Evolutionary conservation across 2,888 invertebrate genomes (phyloP).

Genomic region (Agapetus fuscipes): DNA sequence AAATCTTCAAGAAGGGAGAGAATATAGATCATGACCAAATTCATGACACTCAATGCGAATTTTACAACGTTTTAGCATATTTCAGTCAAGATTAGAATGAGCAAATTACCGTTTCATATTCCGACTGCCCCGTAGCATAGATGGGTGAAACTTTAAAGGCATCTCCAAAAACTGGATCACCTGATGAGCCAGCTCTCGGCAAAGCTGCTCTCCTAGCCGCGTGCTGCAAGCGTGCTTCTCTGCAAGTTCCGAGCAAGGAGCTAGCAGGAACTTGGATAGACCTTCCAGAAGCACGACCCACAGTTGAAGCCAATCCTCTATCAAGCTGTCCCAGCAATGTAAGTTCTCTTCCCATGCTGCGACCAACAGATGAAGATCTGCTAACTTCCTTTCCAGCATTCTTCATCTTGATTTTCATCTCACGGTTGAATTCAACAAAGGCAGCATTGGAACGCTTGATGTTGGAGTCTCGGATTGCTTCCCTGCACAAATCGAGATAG

Average conservation of each 20-base stretch:
- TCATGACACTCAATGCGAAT: too few species aligned
- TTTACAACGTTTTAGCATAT: too few species aligned
- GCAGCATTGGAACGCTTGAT: constrained; percentile 14
- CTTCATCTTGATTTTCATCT: constrained; percentile 7
- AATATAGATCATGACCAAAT: too few species aligned
- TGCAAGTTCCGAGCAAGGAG: constrained; percentile 18
- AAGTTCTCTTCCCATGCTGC: constrained; percentile 10
- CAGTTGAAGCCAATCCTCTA: constrained; percentile 4
- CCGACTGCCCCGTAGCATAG: constrained; percentile 11
- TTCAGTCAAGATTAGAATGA: too few species aligned
- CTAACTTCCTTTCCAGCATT: constrained; percentile 2
- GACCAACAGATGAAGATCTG: constrained; percentile 10
- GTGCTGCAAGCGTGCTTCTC: constrained; percentile 19
- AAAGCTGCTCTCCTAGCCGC: constrained; percentile 15
- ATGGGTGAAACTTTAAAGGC: constrained; percentile 19
- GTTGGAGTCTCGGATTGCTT: constrained; percentile 17
- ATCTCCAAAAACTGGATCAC: constrained; percentile 16
- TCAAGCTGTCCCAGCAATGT: too few species aligned
- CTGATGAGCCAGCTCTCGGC: constrained; percentile 6
- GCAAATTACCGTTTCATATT: constrained; percentile 18
- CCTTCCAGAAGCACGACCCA: constrained; percentile 8
- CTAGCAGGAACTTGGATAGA: constrained; percentile 7
- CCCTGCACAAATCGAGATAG: constrained; percentile 17
- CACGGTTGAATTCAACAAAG: constrained; percentile 13
- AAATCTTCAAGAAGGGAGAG: too few species aligned